Percentiles rank a stretch among this genome's conserved stretches.
phyloP scores from a whole-genome alignment of 1,140 invertebrate species.

The Neodiprion fabricii region DNA sequence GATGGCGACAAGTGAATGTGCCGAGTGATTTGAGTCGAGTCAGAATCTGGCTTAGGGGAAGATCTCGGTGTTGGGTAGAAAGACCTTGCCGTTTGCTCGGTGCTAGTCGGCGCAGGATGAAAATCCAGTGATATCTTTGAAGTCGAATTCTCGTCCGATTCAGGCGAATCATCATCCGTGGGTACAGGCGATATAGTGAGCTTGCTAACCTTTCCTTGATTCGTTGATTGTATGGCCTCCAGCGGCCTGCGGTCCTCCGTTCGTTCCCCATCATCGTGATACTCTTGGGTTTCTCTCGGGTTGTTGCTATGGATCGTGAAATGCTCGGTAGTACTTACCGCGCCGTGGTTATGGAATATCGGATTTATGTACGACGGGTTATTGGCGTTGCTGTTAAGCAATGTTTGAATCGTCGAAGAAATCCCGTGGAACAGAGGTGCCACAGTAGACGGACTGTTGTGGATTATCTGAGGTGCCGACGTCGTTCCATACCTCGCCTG shows the following conservation, averaged over 20 bases:
- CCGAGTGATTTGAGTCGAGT: slow-evolving; percentile 41
- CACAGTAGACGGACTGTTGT: slow-evolving; percentile 50
- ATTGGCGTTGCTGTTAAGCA: slow-evolving; percentile 49
- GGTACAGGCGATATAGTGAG: slow-evolving; percentile 53
- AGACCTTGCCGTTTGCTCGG: slow-evolving; percentile 30
- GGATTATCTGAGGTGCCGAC: slow-evolving; percentile 45
- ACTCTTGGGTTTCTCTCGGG: slow-evolving; percentile 50
- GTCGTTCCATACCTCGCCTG: slow-evolving; percentile 53
- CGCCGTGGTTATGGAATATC: slow-evolving; percentile 52
- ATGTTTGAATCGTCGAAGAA: slow-evolving; percentile 53
- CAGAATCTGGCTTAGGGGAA: slow-evolving; percentile 36
- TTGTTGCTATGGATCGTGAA: slow-evolving; percentile 51
- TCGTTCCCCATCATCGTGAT: slow-evolving; percentile 39
- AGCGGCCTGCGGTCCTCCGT: slow-evolving; percentile 39
- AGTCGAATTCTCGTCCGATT: neutral
- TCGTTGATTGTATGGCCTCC: slow-evolving; percentile 52
- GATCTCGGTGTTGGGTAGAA: slow-evolving; percentile 48
- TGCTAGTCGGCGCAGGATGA: slow-evolving; percentile 41
- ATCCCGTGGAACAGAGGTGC: slow-evolving; percentile 49
- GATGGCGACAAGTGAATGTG: slow-evolving; percentile 51
- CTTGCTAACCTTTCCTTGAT: slow-evolving; percentile 56
- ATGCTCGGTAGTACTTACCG: slow-evolving; percentile 52
- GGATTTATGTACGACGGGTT: slow-evolving; percentile 51
- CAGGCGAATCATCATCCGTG: slow-evolving; percentile 27
- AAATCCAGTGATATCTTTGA: slow-evolving; percentile 44